These are phyloP conservation scores for Catostomus latipinnis DNA, from an alignment of 2,797 vertebrate genomes.

Conservation along the genomic window DNA sequence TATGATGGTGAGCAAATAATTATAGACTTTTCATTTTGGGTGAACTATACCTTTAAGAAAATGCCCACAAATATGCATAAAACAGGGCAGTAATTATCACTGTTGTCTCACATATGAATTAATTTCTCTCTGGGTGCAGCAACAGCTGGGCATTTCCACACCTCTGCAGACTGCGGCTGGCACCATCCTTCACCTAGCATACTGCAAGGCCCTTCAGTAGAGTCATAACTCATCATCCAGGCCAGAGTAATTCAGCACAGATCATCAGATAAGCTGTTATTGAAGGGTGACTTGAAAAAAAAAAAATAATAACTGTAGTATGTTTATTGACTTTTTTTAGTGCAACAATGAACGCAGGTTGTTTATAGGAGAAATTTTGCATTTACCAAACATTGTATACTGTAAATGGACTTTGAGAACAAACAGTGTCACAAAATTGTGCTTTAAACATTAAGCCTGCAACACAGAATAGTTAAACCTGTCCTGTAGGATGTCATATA, in stretches of 20 bases:
- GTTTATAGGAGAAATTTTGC: constrained; percentile 25
- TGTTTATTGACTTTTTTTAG: constrained; percentile 20
- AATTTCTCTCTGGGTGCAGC: constrained; percentile 60
- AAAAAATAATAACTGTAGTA: not conserved
- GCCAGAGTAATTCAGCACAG: constrained; percentile 18
- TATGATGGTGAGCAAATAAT: too few species aligned
- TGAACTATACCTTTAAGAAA: constrained; percentile 33
- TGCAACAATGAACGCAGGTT: constrained; percentile 2
- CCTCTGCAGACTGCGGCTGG: constrained; percentile 48
- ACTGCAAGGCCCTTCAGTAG: constrained; percentile 49
- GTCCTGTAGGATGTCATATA: constrained; percentile 36
- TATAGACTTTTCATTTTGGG: too few species aligned
- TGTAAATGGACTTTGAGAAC: not conserved
- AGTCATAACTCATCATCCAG: constrained; percentile 36
- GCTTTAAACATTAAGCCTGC: constrained; percentile 29
- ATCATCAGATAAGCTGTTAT: not conserved
- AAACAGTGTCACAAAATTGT: not conserved
- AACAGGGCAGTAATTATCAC: constrained; percentile 63
- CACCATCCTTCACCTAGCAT: constrained; percentile 52
- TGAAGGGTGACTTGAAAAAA: constrained; percentile 9
- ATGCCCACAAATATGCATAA: constrained; percentile 55
- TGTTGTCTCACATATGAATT: constrained; percentile 56
- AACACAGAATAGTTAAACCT: constrained; percentile 15
- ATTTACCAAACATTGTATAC: not conserved
- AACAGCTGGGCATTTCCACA: constrained; percentile 71